phyloP scores from a whole-genome alignment of 2,113 vertebrate species.

The Athene noctua region DNA sequence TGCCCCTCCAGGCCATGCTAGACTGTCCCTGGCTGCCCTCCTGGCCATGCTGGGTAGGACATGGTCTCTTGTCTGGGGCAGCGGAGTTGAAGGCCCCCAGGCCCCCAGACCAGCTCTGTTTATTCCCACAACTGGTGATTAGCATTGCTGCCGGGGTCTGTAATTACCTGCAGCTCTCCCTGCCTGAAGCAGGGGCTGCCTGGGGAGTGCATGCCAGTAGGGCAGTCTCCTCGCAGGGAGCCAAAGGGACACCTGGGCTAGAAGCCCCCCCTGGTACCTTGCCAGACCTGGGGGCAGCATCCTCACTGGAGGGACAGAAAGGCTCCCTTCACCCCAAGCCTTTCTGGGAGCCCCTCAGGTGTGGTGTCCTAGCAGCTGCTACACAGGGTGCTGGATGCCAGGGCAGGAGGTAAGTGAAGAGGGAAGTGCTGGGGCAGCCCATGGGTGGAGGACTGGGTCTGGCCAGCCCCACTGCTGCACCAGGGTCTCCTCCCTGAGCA shows the following conservation, averaged over 20 bases:
- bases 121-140: neutral
- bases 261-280: neutral
- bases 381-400: neutral
- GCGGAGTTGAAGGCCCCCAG: neutral
- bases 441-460: neutral
- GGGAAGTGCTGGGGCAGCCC: neutral
- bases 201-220: neutral
- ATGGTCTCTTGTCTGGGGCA: accelerated
- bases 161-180: neutral
- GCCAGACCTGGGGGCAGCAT: neutral
- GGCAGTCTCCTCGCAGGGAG: neutral
- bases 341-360: neutral
- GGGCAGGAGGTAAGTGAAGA: neutral
- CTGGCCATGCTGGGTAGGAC: neutral
- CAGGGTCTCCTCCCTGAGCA: neutral
- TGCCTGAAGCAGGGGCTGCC: neutral
- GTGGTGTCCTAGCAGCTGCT: neutral
- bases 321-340: neutral
- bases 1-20: neutral
- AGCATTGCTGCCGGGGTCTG: neutral
- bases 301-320: accelerated
- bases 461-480: neutral
- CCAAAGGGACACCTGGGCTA: neutral
- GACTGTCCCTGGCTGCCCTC: neutral
- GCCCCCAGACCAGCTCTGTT: neutral